Percentiles rank a stretch among this genome's conserved stretches.
Conservation (phyloP, 2,797 vertebrate genomes). For the Lophotriccus pileatus region DNA sequence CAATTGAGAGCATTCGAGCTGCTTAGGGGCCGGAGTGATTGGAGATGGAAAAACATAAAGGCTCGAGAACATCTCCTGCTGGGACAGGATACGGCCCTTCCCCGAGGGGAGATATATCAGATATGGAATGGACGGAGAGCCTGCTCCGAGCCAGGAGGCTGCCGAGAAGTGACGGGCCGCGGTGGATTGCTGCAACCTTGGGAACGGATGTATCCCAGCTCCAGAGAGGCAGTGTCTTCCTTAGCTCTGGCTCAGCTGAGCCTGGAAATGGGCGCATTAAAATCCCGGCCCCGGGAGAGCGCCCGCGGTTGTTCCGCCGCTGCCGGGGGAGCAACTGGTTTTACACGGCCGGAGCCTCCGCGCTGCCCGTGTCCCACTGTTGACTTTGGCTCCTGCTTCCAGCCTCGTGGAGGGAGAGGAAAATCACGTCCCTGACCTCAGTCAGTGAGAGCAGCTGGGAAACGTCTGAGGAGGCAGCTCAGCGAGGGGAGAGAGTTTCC, state of each 20-base stretch:
- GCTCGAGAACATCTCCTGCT: constrained; percentile 56
- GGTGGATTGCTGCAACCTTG: not conserved
- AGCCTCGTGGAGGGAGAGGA: not conserved
- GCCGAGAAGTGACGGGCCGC: constrained; percentile 14
- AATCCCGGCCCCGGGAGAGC: not conserved
- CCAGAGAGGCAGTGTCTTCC: not conserved
- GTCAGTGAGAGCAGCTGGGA: constrained; percentile 35
- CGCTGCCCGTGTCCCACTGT: not conserved
- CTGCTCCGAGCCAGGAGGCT: constrained; percentile 12
- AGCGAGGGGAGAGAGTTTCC: constrained; percentile 16
- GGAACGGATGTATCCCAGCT: not conserved
- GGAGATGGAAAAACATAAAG: constrained; percentile 51
- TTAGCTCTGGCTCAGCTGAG: not conserved
- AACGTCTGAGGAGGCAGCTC: not conserved
- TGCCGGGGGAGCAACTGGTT: not conserved
- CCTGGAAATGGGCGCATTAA: not conserved
- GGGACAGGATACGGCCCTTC: constrained; percentile 55
- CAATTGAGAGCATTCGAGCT: not conserved
- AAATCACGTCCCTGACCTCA: constrained; percentile 7
- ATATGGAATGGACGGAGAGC: not conserved
- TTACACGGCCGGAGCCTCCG: not conserved
- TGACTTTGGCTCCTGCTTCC: constrained; percentile 4
- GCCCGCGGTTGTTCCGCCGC: not conserved
- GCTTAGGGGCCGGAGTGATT: not conserved
- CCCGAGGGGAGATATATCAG: constrained; percentile 13